Evolutionary conservation across 2,113 vertebrate genomes (phyloP).

Genomic region (Columbina picui): DNA sequence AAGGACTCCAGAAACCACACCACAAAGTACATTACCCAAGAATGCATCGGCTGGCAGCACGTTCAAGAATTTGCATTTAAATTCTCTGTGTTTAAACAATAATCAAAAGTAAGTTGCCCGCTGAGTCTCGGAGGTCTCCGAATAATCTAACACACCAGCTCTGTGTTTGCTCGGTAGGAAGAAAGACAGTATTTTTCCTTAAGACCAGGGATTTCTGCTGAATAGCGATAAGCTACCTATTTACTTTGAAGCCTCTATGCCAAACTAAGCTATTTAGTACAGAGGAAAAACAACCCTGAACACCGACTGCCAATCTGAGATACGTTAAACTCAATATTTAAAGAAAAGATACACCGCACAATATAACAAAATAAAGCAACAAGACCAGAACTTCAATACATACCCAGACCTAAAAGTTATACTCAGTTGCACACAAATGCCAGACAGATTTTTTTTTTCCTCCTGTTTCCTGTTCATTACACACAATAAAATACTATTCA

Average conservation of each 20-base stretch:
- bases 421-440: background rate
- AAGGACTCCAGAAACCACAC: background rate
- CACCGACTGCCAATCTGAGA: background rate
- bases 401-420: background rate
- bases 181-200: background rate
- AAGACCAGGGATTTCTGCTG: constrained; percentile 45
- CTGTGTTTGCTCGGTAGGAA: background rate
- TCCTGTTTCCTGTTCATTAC: background rate
- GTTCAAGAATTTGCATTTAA: background rate
- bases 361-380: background rate
- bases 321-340: background rate
- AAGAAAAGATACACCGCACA: background rate
- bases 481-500: background rate
- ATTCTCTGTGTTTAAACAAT: background rate
- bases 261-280: constrained; percentile 11
- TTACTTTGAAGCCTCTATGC: constrained; percentile 26
- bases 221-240: constrained; percentile 15
- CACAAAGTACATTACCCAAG: background rate
- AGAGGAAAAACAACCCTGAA: background rate
- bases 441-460: background rate
- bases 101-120: background rate
- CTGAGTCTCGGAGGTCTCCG: background rate
- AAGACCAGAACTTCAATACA: background rate
- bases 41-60: background rate
- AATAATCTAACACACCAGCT: background rate